Base-by-base conservation (phyloP, 92 coral and sea anemone genomes). In the Nematostella vectensis region DNA sequence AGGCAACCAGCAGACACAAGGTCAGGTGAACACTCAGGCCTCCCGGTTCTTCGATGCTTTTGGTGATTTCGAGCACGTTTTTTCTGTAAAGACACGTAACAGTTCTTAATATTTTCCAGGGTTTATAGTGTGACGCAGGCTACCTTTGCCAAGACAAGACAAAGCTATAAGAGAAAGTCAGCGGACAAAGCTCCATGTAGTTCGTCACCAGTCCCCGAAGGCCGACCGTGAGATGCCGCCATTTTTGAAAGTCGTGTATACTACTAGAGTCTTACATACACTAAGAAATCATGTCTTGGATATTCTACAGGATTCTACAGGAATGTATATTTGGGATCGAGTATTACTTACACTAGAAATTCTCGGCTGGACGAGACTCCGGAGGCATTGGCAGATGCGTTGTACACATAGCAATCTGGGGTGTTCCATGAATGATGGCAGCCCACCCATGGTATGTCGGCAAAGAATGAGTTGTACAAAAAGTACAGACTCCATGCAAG, bases 391-490 rank as follows among this genome's bases (percentile, higher is more conserved):
- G 69, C 56, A 20, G 63, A 47, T 13, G 94, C 67, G 24, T 55
- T 56, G 44, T 80, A 74, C 48, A 60, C 29, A 8, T 48, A 48
- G 29, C 96, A 88, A 4, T 83, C 45, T 0, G 69, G 23, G 9
- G 91, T 72, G 57, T 89, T 89, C 96, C 96, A 89, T 1, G 69
- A 31, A 36, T 89, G 94, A 47, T 73, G 68, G 29, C 94, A 89
- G 8, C 89, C 96, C 17, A 78, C 78, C 96, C 96, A 89, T 11
- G 94, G 96, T 3, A 80, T 62, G 26, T 84, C 85, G 11, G 69
- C 18, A 65, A 48, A 63, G 75, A 89, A 84, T 11, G 94, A 78
- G 57, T 63, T 67, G 62, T 76, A 83, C 57, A 89, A 63, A 70
- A 75, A 89, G 40, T 72, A 80, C 21, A 86, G 25, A 6, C 85